Base-by-base conservation (phyloP, 2,888 invertebrate species). In the Epiblema foenella region DNA sequence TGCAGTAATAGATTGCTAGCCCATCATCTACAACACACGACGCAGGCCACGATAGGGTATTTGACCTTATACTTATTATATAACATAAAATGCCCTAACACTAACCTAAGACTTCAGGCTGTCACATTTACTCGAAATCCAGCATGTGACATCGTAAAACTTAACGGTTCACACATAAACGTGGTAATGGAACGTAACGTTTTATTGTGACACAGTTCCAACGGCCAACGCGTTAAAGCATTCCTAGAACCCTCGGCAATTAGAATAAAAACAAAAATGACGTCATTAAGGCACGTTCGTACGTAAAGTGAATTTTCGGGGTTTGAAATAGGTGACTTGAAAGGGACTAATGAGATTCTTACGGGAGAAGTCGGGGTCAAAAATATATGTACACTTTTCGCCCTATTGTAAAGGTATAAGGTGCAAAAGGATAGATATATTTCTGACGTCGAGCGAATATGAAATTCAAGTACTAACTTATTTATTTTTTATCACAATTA, bases 141-240 rank as follows among this genome's bases (percentile, higher is more conserved):
- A 57, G 60, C 65, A 63, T 51, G 57, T 69, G 57, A 69, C 62
- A 58, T 70, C 74, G 74, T 76, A 76, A 76, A 76, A 72, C 64
- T 67, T 76, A 74, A 74, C 68, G 74, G 58, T 59, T 68, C 72
- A 64, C 72, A 70, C 74, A 68, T 74, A 75, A 75, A 75, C 73
- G 64, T 57, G 49, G 66, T 70, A 74, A 75, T 74, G 73, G 74
- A 66, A 69, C 54, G 63, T 56, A 60, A 15, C 20, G 58, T 59
- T 69, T 66, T 66, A 66, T 70, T 66, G 39, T 3, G 39, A 39
- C 39, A 39, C 11, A 12, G 24, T 54, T 24, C 54, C 24, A 54
- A 12, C 67, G 18, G 67, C 37, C 5, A 20, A 11, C 7, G 29
- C 24, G n/a, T 37, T 24, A 54, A 54, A 54, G 37, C 58, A 59